A percentile compares a stretch with the other conserved stretches of the same genome.
Conservation (phyloP, 35 echinoderm and acorn worm species). For the Apostichopus californicus region DNA sequence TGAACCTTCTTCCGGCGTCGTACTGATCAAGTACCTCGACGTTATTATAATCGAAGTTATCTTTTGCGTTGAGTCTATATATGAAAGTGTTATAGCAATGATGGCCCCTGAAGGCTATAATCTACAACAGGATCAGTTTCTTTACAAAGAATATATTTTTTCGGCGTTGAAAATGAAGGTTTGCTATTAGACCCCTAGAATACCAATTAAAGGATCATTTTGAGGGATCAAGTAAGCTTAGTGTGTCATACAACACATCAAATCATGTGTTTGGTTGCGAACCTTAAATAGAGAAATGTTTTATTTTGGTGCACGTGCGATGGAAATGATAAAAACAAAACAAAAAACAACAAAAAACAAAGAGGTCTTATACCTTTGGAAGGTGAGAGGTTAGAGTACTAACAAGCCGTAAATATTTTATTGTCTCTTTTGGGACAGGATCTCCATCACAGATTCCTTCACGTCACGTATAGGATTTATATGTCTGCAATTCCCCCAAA, state of each 20-base stretch:
- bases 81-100: too few relatives aligned
- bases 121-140: too few relatives aligned
- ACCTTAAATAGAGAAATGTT: too few relatives aligned
- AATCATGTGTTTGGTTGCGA: neutral
- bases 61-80: too few relatives aligned
- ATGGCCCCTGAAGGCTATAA: too few relatives aligned
- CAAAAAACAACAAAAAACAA: neutral
- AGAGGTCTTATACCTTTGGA: neutral
- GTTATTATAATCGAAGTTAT: too few relatives aligned
- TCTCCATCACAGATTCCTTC: neutral
- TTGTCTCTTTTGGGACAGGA: neutral
- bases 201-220: slow-evolving; percentile 3
- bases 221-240: slow-evolving; percentile 9
- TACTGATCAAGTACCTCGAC: too few relatives aligned
- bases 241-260: neutral
- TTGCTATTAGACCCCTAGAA: neutral
- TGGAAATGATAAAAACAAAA: too few relatives aligned
- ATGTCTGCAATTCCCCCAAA: too few relatives aligned
- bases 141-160: neutral
- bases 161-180: neutral
- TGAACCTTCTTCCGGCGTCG: too few relatives aligned
- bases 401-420: neutral
- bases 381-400: neutral
- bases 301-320: too few relatives aligned
- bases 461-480: too few relatives aligned